Evolutionary conservation across 2,113 vertebrate species (phyloP).

Genomic region (Morone chrysops): DNA sequence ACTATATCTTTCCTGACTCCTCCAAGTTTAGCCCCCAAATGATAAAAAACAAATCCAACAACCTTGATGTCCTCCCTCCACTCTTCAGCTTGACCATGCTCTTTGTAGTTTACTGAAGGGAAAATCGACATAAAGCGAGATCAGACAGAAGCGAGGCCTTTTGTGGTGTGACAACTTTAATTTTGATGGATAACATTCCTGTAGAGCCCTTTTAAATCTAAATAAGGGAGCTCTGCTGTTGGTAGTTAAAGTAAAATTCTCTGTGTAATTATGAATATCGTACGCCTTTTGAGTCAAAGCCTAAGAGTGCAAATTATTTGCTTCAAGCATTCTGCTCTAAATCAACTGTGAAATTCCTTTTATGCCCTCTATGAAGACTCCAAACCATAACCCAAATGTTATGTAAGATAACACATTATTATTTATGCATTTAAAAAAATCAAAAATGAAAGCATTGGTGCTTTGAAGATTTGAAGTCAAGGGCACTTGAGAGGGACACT

Average conservation of each 20-base stretch:
- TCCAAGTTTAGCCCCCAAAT: slow-evolving; percentile 49
- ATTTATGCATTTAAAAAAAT: background rate
- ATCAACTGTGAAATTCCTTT: background rate
- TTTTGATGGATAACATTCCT: slow-evolving; percentile 3
- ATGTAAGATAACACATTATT: background rate
- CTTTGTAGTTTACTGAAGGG: slow-evolving; percentile 58
- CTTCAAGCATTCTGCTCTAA: background rate
- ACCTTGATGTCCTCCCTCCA: slow-evolving; percentile 59
- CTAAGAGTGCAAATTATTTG: background rate
- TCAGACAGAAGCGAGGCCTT: slow-evolving; percentile 9
- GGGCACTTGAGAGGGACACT: background rate
- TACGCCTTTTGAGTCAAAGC: background rate
- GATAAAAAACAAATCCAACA: slow-evolving; percentile 36
- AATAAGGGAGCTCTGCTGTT: background rate
- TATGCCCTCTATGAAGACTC: background rate
- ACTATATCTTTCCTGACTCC: slow-evolving; percentile 56
- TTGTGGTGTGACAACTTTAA: slow-evolving; percentile 28
- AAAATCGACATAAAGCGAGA: slow-evolving; percentile 44
- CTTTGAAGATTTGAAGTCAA: slow-evolving; percentile 1
- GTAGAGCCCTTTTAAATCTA: background rate
- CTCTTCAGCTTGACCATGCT: slow-evolving; percentile 47
- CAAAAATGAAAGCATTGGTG: background rate
- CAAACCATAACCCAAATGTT: background rate
- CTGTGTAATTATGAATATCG: background rate
- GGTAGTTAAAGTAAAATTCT: background rate